Base-by-base conservation (phyloP, 2,797 vertebrate species). In the Rachycentron canadum region DNA sequence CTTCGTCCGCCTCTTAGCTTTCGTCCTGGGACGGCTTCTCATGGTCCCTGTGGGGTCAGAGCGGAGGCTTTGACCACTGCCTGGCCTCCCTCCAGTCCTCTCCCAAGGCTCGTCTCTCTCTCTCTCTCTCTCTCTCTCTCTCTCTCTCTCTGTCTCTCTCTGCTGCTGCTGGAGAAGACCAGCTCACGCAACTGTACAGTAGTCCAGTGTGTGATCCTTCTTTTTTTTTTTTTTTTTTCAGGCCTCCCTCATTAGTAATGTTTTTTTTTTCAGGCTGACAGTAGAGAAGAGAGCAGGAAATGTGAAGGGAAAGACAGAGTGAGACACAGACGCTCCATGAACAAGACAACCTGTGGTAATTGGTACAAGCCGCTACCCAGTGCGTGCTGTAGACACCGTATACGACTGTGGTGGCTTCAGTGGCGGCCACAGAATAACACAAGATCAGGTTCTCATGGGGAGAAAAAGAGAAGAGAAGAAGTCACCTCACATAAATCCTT, bases 401-500 rank as follows among this genome's bases (percentile, higher is more conserved):
- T 43, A 60, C 79, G 11, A 5, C 68, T 77, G 78, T 41, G 76
- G 87, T 89, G 66, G 63, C 80, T 79, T 82, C 64, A 63, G 38
- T 75, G 76, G 73, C 75, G 52, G 81, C 78, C 75, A 62, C 86
- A 89, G 90, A 93, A 94, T 73, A 92, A 92, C 88, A 89, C 83
- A 5, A 90, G 92, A 93, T 95, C 93, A 88, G 78, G 86, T 95
- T 95, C 88, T 91, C 80, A 36, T n/a, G 69, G 69, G 83, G 91
- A 69, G 79, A 45, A 61, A 85, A 80, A 82, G 85, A 89, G 92
- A 81, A 85, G n/a, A 91, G 86, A 95, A 94, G 90, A 95, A 94
- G 91, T 93, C 90, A 91, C 90, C 92, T 88, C 89, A 90, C 84
- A 93, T 92, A 93, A 93, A 93, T 92, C 89, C 89, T 92, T 92